Evolutionary conservation across 2,888 invertebrate genomes (phyloP).

Genomic region (Cephus pulcher): DNA sequence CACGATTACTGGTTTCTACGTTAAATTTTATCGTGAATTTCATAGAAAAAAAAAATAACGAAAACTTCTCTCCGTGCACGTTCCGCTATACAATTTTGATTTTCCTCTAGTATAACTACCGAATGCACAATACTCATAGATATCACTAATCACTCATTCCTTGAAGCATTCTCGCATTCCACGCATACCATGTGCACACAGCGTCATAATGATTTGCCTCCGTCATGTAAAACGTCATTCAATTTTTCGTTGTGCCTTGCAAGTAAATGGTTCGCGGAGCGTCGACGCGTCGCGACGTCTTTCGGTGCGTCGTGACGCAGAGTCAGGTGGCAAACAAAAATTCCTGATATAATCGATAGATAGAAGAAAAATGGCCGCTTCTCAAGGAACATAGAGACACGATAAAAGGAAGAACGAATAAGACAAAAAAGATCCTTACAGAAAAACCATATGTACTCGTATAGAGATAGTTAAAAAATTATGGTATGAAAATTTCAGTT

Average conservation of each 20-base stretch:
- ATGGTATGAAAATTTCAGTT: not conserved
- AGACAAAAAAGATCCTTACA: not conserved
- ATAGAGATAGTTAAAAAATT: not conserved
- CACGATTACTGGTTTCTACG: too few species aligned
- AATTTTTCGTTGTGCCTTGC: slow-evolving; percentile 20
- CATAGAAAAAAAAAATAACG: too few species aligned
- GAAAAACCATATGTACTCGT: too few species aligned
- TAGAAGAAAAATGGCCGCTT: not conserved
- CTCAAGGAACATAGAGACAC: too few species aligned
- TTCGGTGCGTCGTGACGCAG: not conserved
- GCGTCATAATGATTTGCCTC: not conserved
- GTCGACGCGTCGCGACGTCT: not conserved
- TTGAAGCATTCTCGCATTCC: not conserved
- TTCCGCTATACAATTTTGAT: not conserved
- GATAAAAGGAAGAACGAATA: not conserved
- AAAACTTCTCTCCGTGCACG: too few species aligned
- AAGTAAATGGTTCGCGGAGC: slow-evolving; percentile 4
- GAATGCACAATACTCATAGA: not conserved
- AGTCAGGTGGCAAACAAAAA: not conserved
- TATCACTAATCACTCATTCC: not conserved
- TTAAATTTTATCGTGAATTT: too few species aligned
- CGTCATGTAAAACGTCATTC: not conserved
- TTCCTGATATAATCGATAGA: not conserved
- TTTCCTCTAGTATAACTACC: not conserved
- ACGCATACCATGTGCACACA: not conserved